Percentiles rank a stretch among this genome's conserved stretches.
phyloP scores from a whole-genome alignment of 2,797 vertebrate genomes.

The Octomys mimax region DNA sequence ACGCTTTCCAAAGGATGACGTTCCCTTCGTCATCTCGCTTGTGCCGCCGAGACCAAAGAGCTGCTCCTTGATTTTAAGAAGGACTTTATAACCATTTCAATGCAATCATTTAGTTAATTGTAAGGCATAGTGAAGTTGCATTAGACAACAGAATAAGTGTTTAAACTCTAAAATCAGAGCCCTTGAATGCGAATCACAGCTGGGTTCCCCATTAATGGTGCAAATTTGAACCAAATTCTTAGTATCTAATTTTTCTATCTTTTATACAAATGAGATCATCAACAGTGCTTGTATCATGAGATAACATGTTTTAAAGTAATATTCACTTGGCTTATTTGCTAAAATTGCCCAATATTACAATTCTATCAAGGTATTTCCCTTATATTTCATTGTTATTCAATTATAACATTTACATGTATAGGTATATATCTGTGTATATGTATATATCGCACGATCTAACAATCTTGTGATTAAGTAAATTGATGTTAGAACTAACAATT shows the following conservation, averaged over 20 bases:
- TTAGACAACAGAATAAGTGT: not conserved
- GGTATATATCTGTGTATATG: not conserved
- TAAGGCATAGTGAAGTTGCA: not conserved
- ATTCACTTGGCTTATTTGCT: not conserved
- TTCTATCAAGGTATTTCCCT: not conserved
- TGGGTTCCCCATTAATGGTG: not conserved
- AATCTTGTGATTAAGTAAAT: not conserved
- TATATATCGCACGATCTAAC: not conserved
- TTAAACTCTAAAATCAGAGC: not conserved
- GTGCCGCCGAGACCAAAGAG: too few relatives aligned
- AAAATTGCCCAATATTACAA: not conserved
- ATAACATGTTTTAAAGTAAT: not conserved
- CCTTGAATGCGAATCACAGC: not conserved
- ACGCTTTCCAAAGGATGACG: too few relatives aligned
- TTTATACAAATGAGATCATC: not conserved
- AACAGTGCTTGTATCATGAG: not conserved
- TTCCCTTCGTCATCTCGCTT: too few relatives aligned
- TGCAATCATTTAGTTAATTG: constrained; percentile 5
- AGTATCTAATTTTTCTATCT: not conserved
- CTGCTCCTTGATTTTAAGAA: not conserved
- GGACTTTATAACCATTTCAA: not conserved
- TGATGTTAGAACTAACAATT: not conserved
- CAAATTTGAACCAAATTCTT: not conserved
- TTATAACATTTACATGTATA: not conserved
- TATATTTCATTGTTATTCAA: not conserved